Base-by-base conservation (phyloP, 2,113 vertebrate genomes). In the Verasper variegatus region DNA sequence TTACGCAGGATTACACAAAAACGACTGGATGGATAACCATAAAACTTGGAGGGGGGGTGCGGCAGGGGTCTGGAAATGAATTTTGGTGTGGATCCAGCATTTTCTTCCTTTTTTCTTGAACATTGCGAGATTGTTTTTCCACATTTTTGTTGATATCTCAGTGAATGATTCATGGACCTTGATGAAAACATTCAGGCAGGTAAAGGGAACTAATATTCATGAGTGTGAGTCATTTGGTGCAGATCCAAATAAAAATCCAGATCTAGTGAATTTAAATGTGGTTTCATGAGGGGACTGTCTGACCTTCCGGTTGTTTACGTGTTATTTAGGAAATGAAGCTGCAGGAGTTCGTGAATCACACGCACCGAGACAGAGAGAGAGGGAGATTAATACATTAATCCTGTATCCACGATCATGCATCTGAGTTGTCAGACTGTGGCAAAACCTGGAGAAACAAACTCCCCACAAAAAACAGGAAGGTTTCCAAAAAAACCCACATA, bases 311-410 rank as follows among this genome's bases (percentile, higher is more conserved):
- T 51, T 51, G 45, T 47, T 47, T 3, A 15, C 20, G 47, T 51
- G 54, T 56, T 54, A 56, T 56, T 56, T 24, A 24, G 24, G 11
- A 82, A 74, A 75, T 26, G 24, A 85, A 83, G 63, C 40, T 58
- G 73, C 61, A 68, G 75, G 61, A 83, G 69, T 72, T 77, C 83
- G 76, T 80, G 72, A 89, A 81, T 81, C 80, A 76, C 8, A 40
- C 15, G 68, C 8, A 77, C 0, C 1, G 5, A 56, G 21, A 31
- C 57, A 58, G 24, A 11, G 24, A 10, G 24, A 27, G 56, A 27
- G 1, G 55, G 10, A 5, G n/a, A 55, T 55, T n/a, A n/a, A 56
- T 52, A 21, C 24, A 13, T 11, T 8, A 12, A 3, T 21, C 47
- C 47, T 51, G 4, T 18, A 20, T 18, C 47, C 47, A 51, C 47